A percentile compares a stretch with the other conserved stretches of the same genome.
These are phyloP conservation scores for Percina caprodes DNA, from an alignment of 2,113 vertebrate species.

Conservation along the genomic window DNA sequence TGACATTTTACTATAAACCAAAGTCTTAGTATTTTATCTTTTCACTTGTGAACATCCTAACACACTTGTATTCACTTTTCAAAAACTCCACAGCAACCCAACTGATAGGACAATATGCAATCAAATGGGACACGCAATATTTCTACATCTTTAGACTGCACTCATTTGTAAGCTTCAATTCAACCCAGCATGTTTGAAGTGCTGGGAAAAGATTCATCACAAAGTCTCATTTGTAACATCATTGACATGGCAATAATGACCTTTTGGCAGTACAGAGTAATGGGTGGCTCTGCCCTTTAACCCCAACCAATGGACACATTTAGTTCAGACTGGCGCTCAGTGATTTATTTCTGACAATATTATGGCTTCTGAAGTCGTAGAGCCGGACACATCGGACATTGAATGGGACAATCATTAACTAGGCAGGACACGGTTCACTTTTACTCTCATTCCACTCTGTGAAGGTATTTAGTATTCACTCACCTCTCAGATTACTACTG, in stretches of 20 bases:
- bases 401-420: conserved; percentile 83
- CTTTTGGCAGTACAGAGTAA: conserved; percentile 81
- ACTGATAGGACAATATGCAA: not conserved
- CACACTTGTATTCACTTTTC: not conserved
- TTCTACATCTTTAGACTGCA: conserved; percentile 37
- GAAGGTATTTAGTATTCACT: conserved; percentile 74
- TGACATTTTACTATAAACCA: not conserved
- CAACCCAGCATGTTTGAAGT: conserved; percentile 64
- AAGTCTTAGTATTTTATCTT: not conserved
- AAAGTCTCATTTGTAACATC: conserved; percentile 83
- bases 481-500: conserved; percentile 71
- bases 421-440: conserved; percentile 75
- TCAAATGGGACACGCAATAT: conserved; percentile 15
- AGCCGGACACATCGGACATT: conserved; percentile 73
- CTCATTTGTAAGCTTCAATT: conserved; percentile 59
- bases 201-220: conserved; percentile 82
- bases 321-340: conserved; percentile 71
- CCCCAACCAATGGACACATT: conserved; percentile 81
- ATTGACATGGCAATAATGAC: conserved; percentile 82
- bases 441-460: conserved; percentile 69
- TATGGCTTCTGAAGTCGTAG: conserved; percentile 80
- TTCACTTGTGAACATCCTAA: not conserved
- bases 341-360: conserved; percentile 85
- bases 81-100: not conserved
- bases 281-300: conserved; percentile 81